Evolutionary conservation across 1,140 invertebrate genomes (phyloP).

Genomic region (Helicoverpa zea): DNA sequence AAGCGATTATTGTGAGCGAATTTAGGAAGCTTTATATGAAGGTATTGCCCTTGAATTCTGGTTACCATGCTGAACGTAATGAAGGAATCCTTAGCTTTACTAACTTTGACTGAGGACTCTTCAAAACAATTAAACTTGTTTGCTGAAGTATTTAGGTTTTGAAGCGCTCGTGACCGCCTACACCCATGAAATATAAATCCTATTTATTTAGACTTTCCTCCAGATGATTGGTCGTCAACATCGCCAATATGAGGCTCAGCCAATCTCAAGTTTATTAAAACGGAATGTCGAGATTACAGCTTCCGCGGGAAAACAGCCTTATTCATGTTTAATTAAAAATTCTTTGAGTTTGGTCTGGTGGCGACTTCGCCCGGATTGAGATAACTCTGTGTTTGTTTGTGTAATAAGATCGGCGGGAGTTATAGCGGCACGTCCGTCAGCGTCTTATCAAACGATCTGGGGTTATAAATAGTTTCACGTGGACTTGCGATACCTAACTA

Average conservation of each 20-base stretch:
- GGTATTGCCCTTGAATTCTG: too few relatives aligned
- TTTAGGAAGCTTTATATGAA: too few relatives aligned
- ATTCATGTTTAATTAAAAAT: constrained; percentile 43
- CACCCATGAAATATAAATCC: neutral
- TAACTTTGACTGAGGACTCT: too few relatives aligned
- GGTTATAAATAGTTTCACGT: too few relatives aligned
- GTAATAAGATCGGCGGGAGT: constrained; percentile 8
- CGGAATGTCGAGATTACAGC: constrained; percentile 25
- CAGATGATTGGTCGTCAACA: neutral
- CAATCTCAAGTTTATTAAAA: constrained; percentile 15
- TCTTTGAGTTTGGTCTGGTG: neutral
- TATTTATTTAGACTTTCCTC: neutral
- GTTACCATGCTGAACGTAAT: too few relatives aligned
- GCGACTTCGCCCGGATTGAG: neutral
- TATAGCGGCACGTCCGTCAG: neutral
- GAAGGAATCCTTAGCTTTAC: too few relatives aligned
- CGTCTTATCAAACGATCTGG: too few relatives aligned
- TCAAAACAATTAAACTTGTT: too few relatives aligned
- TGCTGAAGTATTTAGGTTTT: too few relatives aligned
- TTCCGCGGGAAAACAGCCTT: constrained; percentile 20
- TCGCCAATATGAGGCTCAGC: neutral
- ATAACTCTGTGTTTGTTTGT: constrained; percentile 21
- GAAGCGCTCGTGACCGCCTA: neutral
- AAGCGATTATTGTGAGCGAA: too few relatives aligned
- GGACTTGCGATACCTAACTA: too few relatives aligned